Evolutionary conservation across 2,888 invertebrate species (phyloP).

Genomic region (Cantharis flavilabris): DNA sequence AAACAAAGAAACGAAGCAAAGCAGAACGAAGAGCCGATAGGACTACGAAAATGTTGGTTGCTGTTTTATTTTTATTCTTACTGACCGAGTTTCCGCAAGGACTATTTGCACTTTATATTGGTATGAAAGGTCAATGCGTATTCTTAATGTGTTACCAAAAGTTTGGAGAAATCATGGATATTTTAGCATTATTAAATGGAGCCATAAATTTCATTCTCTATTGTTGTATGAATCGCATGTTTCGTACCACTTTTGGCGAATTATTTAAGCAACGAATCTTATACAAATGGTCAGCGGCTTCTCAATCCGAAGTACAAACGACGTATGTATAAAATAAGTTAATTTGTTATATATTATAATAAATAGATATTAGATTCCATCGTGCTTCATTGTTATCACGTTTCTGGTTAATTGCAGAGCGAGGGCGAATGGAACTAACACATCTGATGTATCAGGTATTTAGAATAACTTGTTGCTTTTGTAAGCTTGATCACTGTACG

Average conservation of each 20-base stretch:
- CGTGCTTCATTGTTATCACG: slow-evolving; percentile 5
- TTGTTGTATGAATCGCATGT: slow-evolving; percentile 93
- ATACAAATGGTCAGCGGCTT: slow-evolving; percentile 63
- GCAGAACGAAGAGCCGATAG: slow-evolving; percentile 79
- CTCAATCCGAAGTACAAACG: slow-evolving; percentile 67
- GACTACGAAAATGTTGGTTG: slow-evolving; percentile 87
- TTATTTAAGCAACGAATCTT: slow-evolving; percentile 68
- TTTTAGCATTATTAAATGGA: slow-evolving; percentile 86
- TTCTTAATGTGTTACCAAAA: slow-evolving; percentile 79
- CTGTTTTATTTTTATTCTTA: slow-evolving; percentile 83
- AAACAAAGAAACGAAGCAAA: slow-evolving; percentile 58
- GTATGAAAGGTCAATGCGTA: slow-evolving; percentile 70
- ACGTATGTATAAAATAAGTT: slow-evolving; percentile 62
- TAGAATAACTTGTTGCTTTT: neutral
- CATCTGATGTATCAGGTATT: slow-evolving; percentile 28
- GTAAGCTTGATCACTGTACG: neutral
- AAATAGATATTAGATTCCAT: neutral
- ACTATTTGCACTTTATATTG: slow-evolving; percentile 64
- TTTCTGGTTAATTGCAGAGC: slow-evolving; percentile 32
- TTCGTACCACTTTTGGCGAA: slow-evolving; percentile 77
- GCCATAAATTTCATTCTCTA: slow-evolving; percentile 93
- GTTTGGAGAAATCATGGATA: slow-evolving; percentile 87
- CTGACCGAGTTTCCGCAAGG: slow-evolving; percentile 84
- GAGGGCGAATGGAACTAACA: slow-evolving; percentile 29
- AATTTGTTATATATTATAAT: slow-evolving; percentile 10